Percentiles rank a stretch among this genome's conserved stretches.
These are phyloP conservation scores for Setophaga coronata DNA, from an alignment of 2,113 vertebrate genomes.

Conservation along the genomic window DNA sequence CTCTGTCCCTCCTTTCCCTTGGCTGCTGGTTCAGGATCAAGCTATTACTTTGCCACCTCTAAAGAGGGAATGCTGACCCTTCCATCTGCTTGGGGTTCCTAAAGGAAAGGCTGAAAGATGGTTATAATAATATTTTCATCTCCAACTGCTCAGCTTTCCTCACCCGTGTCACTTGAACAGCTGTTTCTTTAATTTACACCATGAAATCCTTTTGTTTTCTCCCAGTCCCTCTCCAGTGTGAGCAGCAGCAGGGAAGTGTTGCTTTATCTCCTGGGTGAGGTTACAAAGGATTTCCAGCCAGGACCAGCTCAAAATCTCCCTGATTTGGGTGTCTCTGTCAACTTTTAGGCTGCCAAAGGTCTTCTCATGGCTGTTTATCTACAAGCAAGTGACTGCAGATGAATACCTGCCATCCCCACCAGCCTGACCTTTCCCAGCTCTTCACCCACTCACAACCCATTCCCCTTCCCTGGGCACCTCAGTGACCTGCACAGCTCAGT, in stretches of 20 bases:
- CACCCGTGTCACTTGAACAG: not conserved
- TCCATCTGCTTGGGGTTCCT: not conserved
- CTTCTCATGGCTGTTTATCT: not conserved
- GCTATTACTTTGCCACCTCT: not conserved
- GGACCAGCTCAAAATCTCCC: not conserved
- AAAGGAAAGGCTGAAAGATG: not conserved
- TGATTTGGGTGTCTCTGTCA: not conserved
- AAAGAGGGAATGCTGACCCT: not conserved
- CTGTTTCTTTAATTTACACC: not conserved
- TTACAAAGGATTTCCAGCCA: not conserved
- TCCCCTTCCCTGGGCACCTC: not conserved
- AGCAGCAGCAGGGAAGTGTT: not conserved
- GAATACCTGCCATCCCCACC: not conserved
- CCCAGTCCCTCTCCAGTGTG: not conserved
- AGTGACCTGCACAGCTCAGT: not conserved
- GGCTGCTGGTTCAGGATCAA: not conserved
- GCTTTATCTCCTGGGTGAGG: not conserved
- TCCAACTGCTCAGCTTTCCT: not conserved
- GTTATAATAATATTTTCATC: not conserved
- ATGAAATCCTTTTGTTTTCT: not conserved
- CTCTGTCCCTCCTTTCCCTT: not conserved
- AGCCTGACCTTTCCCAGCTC: accelerated
- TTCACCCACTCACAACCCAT: not conserved
- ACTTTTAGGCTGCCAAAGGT: not conserved
- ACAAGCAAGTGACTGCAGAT: not conserved